phyloP scores from a whole-genome alignment of 2,888 invertebrate species.

The Tenodera sinensis region DNA sequence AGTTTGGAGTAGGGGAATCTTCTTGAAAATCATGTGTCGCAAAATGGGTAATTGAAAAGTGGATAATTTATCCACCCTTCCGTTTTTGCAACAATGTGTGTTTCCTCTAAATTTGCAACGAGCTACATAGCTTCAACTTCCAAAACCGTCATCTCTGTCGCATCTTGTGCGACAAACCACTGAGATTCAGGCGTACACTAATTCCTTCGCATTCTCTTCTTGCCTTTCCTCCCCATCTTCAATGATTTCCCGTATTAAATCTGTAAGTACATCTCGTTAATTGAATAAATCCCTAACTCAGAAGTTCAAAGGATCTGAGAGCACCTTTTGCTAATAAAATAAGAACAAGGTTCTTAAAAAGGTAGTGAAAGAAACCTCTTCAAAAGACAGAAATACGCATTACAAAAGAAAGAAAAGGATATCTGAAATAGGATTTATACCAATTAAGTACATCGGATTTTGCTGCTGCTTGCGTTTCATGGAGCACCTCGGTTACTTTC shows the following conservation, averaged over 20 bases:
- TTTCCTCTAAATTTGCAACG: too few relatives aligned
- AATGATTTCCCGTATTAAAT: background rate
- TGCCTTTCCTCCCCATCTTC: background rate
- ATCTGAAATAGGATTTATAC: background rate
- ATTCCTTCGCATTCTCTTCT: too few relatives aligned
- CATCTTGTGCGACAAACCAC: too few relatives aligned
- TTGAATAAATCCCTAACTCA: background rate
- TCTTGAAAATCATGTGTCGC: too few relatives aligned
- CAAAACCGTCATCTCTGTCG: too few relatives aligned
- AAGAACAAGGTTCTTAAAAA: background rate
- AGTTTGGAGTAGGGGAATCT: too few relatives aligned
- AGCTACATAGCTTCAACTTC: too few relatives aligned
- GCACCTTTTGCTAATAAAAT: background rate
- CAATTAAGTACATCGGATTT: background rate
- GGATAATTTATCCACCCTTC: too few relatives aligned
- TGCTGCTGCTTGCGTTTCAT: background rate
- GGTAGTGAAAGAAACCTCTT: background rate
- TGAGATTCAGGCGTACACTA: too few relatives aligned
- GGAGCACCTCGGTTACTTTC: too few relatives aligned
- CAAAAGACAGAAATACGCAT: background rate
- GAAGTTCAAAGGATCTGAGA: background rate
- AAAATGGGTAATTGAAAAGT: too few relatives aligned
- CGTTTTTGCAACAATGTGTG: too few relatives aligned
- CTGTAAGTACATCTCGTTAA: background rate
- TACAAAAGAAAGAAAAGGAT: background rate